Evolutionary conservation across 2,113 vertebrate genomes (phyloP).

Genomic region (Circaetus gallicus): DNA sequence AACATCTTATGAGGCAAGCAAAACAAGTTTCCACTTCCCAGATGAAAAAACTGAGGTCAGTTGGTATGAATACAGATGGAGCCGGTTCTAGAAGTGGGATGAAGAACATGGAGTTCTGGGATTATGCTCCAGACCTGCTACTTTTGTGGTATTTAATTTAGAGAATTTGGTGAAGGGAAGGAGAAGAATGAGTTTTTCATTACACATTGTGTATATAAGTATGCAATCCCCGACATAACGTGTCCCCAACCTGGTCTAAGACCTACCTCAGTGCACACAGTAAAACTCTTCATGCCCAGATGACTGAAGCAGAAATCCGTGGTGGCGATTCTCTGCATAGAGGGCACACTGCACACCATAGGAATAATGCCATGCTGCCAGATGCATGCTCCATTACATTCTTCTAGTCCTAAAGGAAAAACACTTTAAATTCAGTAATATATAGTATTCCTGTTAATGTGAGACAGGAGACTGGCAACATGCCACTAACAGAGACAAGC

Average conservation of each 20-base stretch:
- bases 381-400: not conserved
- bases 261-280: not conserved
- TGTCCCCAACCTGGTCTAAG: not conserved
- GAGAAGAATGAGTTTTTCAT: not conserved
- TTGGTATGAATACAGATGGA: not conserved
- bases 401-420: constrained; percentile 38
- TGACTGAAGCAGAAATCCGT: not conserved
- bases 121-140: not conserved
- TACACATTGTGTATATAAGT: not conserved
- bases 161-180: not conserved
- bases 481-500: not conserved
- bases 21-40: not conserved
- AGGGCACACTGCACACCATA: not conserved
- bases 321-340: not conserved
- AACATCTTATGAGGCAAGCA: not conserved
- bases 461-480: constrained; percentile 37
- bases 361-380: not conserved
- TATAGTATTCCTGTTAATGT: constrained; percentile 21
- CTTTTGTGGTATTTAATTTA: not conserved
- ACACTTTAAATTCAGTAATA: constrained; percentile 21
- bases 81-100: not conserved
- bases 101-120: not conserved
- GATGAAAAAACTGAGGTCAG: not conserved
- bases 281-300: not conserved
- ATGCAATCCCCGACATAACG: not conserved